Evolutionary conservation across 2,797 vertebrate species (phyloP).

Genomic region (Poecile montanus): DNA sequence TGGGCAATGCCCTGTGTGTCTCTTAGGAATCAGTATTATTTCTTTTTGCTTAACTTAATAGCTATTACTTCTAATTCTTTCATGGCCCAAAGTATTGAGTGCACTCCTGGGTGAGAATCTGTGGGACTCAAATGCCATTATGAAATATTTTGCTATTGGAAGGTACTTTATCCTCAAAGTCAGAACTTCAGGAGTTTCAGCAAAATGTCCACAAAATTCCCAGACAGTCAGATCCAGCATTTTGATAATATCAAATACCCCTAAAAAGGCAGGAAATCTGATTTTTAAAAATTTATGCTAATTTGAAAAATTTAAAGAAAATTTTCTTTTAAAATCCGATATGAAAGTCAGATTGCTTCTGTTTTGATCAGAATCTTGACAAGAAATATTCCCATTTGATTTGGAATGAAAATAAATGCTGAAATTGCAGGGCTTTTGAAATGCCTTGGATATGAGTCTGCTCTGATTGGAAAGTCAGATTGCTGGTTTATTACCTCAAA

Average conservation of each 20-base stretch:
- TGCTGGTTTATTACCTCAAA: background rate
- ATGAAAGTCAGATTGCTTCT: background rate
- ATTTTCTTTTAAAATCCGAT: background rate
- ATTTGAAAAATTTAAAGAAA: background rate
- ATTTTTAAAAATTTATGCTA: accelerated
- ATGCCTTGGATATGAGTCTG: background rate
- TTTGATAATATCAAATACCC: background rate
- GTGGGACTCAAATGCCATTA: background rate
- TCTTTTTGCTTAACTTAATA: background rate
- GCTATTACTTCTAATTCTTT: background rate
- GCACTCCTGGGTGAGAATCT: background rate
- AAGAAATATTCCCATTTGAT: background rate
- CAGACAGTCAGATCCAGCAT: background rate
- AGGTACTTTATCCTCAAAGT: background rate
- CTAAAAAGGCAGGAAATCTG: background rate
- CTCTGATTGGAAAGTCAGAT: background rate
- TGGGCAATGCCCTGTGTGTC: background rate
- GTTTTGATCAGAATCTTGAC: background rate
- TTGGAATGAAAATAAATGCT: background rate
- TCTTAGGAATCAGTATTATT: background rate
- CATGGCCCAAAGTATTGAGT: background rate
- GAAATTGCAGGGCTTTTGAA: background rate
- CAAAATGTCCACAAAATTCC: background rate
- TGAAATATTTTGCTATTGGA: background rate
- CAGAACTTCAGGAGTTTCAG: background rate